Evolutionary conservation across 1,140 invertebrate species (phyloP).

Genomic region (Formica selysi): DNA sequence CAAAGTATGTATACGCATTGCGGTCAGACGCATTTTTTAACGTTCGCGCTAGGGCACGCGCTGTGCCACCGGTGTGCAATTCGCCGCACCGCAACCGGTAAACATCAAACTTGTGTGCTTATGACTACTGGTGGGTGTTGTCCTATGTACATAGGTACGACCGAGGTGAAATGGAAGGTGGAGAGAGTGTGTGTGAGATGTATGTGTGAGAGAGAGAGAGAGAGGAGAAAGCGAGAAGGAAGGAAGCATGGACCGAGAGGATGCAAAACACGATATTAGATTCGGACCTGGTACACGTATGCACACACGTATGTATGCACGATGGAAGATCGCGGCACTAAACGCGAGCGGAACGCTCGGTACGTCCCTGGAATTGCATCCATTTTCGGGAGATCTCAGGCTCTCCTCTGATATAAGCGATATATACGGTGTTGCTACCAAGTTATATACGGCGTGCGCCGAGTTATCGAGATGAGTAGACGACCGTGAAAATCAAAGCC

Average conservation of each 20-base stretch:
- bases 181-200: neutral
- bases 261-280: conserved; percentile 74
- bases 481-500: conserved; percentile 64
- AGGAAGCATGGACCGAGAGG: conserved; percentile 21
- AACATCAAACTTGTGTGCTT: conserved; percentile 71
- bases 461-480: conserved; percentile 63
- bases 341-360: conserved; percentile 72
- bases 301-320: conserved; percentile 59
- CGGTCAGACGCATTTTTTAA: conserved; percentile 74
- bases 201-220: neutral
- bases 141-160: conserved; percentile 65
- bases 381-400: conserved; percentile 72
- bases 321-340: conserved; percentile 70
- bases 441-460: conserved; percentile 69
- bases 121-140: conserved; percentile 64
- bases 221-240: conserved; percentile 9
- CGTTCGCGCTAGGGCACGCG: conserved; percentile 53
- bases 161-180: conserved; percentile 37
- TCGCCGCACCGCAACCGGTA: conserved; percentile 66
- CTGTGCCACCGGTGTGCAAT: conserved; percentile 45
- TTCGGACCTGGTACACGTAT: conserved; percentile 65
- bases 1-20: conserved; percentile 76
- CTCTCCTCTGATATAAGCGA: conserved; percentile 75
- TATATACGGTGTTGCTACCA: conserved; percentile 58
- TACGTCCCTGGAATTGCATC: conserved; percentile 76